phyloP scores from a whole-genome alignment of 2,113 vertebrate species.

The Vulpes vulpes region DNA sequence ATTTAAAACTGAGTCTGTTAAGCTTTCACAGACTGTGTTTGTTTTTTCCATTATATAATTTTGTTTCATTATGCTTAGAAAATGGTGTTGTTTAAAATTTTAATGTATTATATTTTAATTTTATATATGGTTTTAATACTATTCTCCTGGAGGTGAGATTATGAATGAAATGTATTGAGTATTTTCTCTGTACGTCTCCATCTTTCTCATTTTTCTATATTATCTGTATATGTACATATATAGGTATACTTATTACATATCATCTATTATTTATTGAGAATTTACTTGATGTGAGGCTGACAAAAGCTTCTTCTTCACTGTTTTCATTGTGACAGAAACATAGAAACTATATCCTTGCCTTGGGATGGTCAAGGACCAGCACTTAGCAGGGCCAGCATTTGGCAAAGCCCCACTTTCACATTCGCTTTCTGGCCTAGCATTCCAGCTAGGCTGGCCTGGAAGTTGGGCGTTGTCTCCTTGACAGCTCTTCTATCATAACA shows the following conservation, averaged over 20 bases:
- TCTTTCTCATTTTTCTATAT: not conserved
- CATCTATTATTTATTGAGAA: not conserved
- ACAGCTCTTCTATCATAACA: not conserved
- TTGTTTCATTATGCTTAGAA: constrained; percentile 15
- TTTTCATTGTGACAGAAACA: not conserved
- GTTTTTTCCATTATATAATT: not conserved
- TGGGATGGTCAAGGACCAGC: not conserved
- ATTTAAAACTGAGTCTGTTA: not conserved
- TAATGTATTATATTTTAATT: constrained; percentile 27
- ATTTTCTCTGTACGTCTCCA: not conserved
- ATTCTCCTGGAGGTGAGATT: not conserved
- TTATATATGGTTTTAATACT: not conserved
- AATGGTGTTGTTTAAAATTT: not conserved
- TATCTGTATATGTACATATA: not conserved
- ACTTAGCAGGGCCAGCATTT: not conserved
- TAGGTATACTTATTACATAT: not conserved
- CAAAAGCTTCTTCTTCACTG: not conserved
- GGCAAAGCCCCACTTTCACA: not conserved
- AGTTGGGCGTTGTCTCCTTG: not conserved
- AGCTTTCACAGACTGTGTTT: not conserved
- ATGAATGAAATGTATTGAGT: not conserved
- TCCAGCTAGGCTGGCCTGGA: not conserved
- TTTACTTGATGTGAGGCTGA: not conserved
- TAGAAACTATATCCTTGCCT: not conserved
- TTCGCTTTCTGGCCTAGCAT: not conserved